phyloP scores from a whole-genome alignment of 2,888 invertebrate genomes.

The Norana najaformis region DNA sequence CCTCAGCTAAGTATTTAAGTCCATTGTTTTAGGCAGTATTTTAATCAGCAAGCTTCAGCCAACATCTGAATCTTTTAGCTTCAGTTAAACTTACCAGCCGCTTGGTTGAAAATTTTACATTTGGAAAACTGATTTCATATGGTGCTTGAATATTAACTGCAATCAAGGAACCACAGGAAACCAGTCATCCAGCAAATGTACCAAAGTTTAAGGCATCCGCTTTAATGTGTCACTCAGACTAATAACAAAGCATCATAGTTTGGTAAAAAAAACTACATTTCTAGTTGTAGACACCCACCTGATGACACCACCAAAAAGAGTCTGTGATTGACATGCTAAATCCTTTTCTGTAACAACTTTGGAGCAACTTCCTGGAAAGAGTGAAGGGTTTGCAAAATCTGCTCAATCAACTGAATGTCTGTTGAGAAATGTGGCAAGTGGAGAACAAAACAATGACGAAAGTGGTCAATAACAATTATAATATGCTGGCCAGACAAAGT shows the following conservation, averaged over 20 bases:
- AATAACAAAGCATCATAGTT: background rate
- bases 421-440: background rate
- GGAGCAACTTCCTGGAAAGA: background rate
- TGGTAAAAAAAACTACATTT: background rate
- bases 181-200: background rate
- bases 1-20: background rate
- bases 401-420: background rate
- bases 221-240: background rate
- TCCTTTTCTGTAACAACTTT: background rate
- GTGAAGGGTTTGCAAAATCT: background rate
- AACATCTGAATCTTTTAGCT: background rate
- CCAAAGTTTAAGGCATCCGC: background rate
- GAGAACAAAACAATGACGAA: background rate
- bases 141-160: conserved; percentile 56
- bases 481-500: background rate
- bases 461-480: too few species aligned
- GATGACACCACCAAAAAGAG: too few species aligned
- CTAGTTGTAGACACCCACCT: too few species aligned
- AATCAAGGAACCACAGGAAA: conserved; percentile 27
- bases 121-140: conserved; percentile 58
- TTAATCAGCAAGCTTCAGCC: background rate
- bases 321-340: too few species aligned
- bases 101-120: background rate
- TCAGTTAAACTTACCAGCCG: background rate
- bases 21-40: background rate